These are phyloP conservation scores for Ophion ellenae DNA, from an alignment of 2,888 invertebrate species.

Conservation along the genomic window DNA sequence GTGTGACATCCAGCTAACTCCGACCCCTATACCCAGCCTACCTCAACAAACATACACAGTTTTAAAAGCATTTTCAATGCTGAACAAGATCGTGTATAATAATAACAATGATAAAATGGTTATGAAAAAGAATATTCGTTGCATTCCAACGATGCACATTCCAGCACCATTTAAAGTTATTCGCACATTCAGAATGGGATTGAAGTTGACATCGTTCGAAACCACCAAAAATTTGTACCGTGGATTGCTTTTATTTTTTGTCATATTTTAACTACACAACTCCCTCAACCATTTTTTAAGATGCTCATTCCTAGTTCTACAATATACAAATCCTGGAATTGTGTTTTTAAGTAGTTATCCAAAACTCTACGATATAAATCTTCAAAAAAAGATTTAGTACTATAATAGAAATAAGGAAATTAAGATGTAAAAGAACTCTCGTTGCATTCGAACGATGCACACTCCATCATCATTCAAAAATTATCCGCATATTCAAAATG, in stretches of 20 bases:
- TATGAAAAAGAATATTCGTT: background rate
- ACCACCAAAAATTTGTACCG: background rate
- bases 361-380: no score
- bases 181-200: background rate
- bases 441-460: background rate
- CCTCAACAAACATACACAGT: no score
- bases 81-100: background rate
- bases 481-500: background rate
- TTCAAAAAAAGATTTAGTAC: background rate
- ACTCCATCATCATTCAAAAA: background rate
- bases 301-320: background rate
- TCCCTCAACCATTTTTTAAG: no score
- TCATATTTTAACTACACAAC: background rate
- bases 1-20: no score
- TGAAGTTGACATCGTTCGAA: background rate
- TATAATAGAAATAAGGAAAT: background rate
- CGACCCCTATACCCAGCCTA: no score
- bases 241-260: background rate
- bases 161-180: background rate
- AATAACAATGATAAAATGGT: background rate
- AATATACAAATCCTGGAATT: background rate
- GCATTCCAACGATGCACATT: background rate
- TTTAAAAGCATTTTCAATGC: no score
- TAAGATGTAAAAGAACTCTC: background rate
- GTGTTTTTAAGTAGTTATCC: no score